phyloP scores from a whole-genome alignment of 1,140 invertebrate genomes.

The Aphaenogaster floridana region DNA sequence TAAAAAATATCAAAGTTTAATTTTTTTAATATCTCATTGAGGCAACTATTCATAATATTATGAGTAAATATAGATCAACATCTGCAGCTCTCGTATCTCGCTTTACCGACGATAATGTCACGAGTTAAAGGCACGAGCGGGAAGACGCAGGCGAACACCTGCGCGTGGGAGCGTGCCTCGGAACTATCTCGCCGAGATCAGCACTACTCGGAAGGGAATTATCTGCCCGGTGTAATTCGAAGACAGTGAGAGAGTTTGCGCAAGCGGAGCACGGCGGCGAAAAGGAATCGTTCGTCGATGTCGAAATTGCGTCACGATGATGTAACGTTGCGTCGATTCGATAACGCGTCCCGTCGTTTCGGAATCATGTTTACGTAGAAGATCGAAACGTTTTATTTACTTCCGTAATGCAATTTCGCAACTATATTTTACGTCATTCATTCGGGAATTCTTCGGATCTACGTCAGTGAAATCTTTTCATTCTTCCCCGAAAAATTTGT shows the following conservation, averaged over 20 bases:
- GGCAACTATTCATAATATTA: not conserved
- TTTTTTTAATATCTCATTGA: not conserved
- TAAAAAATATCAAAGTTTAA: not conserved
- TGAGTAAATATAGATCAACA: not conserved
- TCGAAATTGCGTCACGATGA: not conserved
- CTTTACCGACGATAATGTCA: slow-evolving; percentile 1
- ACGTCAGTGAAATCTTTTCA: not conserved
- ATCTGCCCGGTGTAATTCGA: slow-evolving; percentile 60
- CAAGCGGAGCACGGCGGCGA: not conserved
- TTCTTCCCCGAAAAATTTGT: not conserved
- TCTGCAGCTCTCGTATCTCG: not conserved
- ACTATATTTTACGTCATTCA: not conserved
- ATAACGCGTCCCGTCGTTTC: not conserved
- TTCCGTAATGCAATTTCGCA: not conserved
- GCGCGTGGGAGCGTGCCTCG: slow-evolving; percentile 54
- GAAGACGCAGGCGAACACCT: slow-evolving; percentile 42
- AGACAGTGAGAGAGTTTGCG: slow-evolving; percentile 60
- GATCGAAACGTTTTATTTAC: not conserved
- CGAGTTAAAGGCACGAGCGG: slow-evolving; percentile 10
- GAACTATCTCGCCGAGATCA: slow-evolving; percentile 36
- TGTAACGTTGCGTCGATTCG: slow-evolving; percentile 8
- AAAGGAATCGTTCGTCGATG: slow-evolving; percentile 25
- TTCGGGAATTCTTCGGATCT: not conserved
- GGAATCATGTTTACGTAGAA: not conserved
- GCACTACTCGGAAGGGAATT: slow-evolving; percentile 62